Base-by-base conservation (phyloP, 2,888 invertebrate genomes). In the Adela reaumurella region DNA sequence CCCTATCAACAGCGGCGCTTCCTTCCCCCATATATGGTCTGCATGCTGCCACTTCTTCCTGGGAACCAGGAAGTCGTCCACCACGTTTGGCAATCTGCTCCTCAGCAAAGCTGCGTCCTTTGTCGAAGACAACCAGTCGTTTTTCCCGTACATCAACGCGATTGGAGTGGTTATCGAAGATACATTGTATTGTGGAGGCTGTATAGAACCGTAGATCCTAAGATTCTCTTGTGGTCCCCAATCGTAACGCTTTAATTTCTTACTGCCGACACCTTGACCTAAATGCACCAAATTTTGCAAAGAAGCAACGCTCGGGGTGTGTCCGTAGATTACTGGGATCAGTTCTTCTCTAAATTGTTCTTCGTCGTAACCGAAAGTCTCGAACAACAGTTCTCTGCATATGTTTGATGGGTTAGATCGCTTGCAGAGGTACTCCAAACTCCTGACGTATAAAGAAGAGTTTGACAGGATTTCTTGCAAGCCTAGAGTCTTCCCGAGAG, bases 71-170 rank as follows among this genome's bases (percentile, higher is more conserved):
- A 83, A 83, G 57, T 81, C 80, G 53, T 83, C 83, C 28, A 83
- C 59, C 4, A 83, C 66, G 59, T 85, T 84, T 4, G 82, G 81
- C 44, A 90, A 62, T 51, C 73, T 70, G 1, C 69, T 64, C 10
- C 70, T 68, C 48, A 88, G 62, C 10, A 70, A 73, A 43, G 79
- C 60, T 1, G 84, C 79, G 52, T 87, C 86, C 61, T 79, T 63
- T 18, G 79, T 65, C 2, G 88, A 83, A 3, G 91, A 58, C 76
- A 81, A 62, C 92, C 92, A 49, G 83, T 84, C 46, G n/a, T n/a
- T n/a, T n/a, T 58, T 48, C 1, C 64, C 70, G 51, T 62, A 62
- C 35, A 78, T 59, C 16, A 81, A 54, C 1, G 71, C 61, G 2
- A 74, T 60, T 1, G 77, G 73, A 1, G 76, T 65, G 2, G 64